phyloP scores from a whole-genome alignment of 2,113 vertebrate genomes.

The Apodemus speciosus region DNA sequence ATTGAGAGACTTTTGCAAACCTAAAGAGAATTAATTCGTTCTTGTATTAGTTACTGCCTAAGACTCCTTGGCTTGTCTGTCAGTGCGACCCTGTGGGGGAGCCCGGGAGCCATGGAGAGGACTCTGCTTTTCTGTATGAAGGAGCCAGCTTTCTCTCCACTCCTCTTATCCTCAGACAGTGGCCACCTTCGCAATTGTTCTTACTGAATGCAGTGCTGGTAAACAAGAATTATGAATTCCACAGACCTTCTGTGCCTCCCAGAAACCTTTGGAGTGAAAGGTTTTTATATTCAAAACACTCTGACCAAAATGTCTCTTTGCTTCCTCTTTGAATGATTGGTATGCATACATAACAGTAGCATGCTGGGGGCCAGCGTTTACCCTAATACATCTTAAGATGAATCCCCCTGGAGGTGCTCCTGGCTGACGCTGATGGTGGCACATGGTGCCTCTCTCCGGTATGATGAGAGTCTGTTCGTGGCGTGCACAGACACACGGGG shows the following conservation, averaged over 20 bases:
- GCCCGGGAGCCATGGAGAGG: background rate
- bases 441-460: constrained; percentile 42
- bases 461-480: constrained; percentile 44
- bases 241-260: background rate
- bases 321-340: constrained; percentile 74
- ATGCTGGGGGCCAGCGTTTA: constrained; percentile 71
- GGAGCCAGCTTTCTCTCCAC: background rate
- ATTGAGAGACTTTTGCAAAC: constrained; percentile 21
- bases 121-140: background rate
- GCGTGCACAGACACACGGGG: constrained; percentile 43
- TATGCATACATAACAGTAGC: constrained; percentile 78
- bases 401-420: constrained; percentile 70
- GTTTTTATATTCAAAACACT: constrained; percentile 66
- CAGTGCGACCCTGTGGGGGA: background rate
- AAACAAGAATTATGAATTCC: constrained; percentile 12
- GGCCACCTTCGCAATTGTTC: background rate
- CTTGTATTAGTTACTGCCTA: constrained; percentile 31
- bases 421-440: constrained; percentile 56
- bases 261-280: constrained; percentile 2
- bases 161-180: background rate
- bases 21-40: constrained; percentile 55
- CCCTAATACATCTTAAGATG: constrained; percentile 78
- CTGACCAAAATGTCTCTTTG: constrained; percentile 53
- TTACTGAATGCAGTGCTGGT: background rate
- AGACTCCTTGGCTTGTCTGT: constrained; percentile 29